phyloP scores from a whole-genome alignment of 2,888 invertebrate genomes.

The Drepana falcataria region DNA sequence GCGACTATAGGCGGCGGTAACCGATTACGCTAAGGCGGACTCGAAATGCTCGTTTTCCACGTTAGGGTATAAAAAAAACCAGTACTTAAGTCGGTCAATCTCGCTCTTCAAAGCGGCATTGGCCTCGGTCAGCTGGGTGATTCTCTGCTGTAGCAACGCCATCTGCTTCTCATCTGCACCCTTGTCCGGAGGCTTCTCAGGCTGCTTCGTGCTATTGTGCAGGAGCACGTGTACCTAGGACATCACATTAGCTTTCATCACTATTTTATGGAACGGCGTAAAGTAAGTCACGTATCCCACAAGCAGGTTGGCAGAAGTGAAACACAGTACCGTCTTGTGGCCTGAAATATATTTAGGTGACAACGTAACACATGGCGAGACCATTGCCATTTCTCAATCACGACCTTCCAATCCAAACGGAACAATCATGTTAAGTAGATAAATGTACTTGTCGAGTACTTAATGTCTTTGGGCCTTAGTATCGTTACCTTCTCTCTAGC shows the following conservation, averaged over 20 bases:
- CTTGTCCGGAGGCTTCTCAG: conserved; percentile 49
- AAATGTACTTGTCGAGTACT: no score
- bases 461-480: background rate
- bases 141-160: conserved; percentile 60
- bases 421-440: no score
- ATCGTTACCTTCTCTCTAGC: conserved; percentile 78
- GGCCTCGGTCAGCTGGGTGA: conserved; percentile 69
- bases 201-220: conserved; percentile 48
- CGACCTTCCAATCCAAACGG: no score
- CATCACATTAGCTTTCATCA: background rate
- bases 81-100: conserved; percentile 56
- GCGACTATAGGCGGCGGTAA: no score
- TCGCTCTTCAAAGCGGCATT: conserved; percentile 67
- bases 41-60: no score
- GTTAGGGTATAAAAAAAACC: no score
- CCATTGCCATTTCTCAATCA: no score
- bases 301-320: no score
- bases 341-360: background rate
- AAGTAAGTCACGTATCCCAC: no score
- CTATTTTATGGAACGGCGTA: no score
- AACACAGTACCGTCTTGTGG: background rate
- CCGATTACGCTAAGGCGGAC: no score
- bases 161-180: conserved; percentile 70
- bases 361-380: background rate
- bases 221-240: conserved; percentile 56